These are phyloP conservation scores for Formicarius rufipectus DNA, from an alignment of 2,113 vertebrate species.

Conservation along the genomic window DNA sequence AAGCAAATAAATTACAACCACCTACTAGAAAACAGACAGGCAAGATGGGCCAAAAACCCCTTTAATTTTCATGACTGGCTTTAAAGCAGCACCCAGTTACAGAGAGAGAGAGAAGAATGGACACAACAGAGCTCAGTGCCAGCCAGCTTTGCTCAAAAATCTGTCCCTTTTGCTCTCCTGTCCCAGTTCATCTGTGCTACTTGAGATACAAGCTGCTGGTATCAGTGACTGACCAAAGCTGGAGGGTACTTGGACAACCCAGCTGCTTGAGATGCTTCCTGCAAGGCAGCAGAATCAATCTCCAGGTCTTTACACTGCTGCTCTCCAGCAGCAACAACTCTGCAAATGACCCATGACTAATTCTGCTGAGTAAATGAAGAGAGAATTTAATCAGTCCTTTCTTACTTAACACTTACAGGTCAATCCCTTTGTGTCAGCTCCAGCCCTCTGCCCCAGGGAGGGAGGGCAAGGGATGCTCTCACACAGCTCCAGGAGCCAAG, in stretches of 20 bases:
- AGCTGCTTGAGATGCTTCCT: not conserved
- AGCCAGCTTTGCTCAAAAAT: not conserved
- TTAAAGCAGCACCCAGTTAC: not conserved
- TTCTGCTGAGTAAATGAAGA: not conserved
- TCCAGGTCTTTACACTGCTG: not conserved
- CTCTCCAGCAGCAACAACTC: not conserved
- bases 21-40: not conserved
- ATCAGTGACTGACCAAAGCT: not conserved
- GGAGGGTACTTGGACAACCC: not conserved
- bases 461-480: not conserved
- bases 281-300: not conserved
- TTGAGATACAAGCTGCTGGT: not conserved
- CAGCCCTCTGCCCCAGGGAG: not conserved
- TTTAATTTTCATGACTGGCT: not conserved
- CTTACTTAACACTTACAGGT: not conserved
- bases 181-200: accelerated
- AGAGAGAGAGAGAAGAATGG: not conserved
- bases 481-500: not conserved
- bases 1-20: not conserved
- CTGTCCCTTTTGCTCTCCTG: not conserved
- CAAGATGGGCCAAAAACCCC: not conserved
- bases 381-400: not conserved
- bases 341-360: constrained; percentile 18
- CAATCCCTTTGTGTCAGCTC: not conserved
- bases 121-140: not conserved